Evolutionary conservation across 1,140 invertebrate genomes (phyloP).

Genomic region (Pseudoatta argentina): DNA sequence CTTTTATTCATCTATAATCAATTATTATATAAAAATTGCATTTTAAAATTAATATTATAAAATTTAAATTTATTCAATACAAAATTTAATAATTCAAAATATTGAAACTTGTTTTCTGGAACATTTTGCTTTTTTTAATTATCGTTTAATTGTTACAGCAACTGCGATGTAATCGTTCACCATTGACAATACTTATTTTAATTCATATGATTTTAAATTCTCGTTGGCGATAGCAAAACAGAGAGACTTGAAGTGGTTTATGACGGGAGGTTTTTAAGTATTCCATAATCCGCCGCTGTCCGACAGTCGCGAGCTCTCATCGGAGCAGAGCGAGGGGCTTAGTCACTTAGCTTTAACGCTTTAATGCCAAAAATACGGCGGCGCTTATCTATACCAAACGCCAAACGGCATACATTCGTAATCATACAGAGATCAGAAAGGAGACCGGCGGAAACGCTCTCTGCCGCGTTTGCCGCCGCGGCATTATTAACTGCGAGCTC

Average conservation of each 20-base stretch:
- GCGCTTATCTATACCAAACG: conserved; percentile 59
- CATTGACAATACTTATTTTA: background rate
- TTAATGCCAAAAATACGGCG: conserved; percentile 79
- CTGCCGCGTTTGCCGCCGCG: conserved; percentile 30
- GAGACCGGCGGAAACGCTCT: conserved; percentile 7
- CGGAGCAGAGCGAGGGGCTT: conserved; percentile 72
- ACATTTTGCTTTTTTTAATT: too few species aligned
- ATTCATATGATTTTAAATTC: conserved; percentile 18
- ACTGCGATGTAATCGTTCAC: background rate
- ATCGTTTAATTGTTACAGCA: too few species aligned
- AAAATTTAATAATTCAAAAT: too few species aligned
- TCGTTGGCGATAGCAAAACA: background rate
- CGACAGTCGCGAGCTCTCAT: conserved; percentile 23
- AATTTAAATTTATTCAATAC: too few species aligned
- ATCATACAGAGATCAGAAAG: conserved; percentile 24
- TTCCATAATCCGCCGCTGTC: background rate
- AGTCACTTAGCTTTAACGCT: conserved; percentile 83
- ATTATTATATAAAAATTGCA: too few species aligned
- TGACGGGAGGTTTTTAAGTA: background rate
- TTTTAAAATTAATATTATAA: too few species aligned
- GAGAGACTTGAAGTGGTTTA: background rate
- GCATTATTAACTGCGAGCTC: conserved; percentile 51
- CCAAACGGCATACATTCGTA: conserved; percentile 44
- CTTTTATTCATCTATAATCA: too few species aligned
- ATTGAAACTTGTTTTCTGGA: too few species aligned